phyloP scores from a whole-genome alignment of 2,888 invertebrate species.

The Drosophila borealis region DNA sequence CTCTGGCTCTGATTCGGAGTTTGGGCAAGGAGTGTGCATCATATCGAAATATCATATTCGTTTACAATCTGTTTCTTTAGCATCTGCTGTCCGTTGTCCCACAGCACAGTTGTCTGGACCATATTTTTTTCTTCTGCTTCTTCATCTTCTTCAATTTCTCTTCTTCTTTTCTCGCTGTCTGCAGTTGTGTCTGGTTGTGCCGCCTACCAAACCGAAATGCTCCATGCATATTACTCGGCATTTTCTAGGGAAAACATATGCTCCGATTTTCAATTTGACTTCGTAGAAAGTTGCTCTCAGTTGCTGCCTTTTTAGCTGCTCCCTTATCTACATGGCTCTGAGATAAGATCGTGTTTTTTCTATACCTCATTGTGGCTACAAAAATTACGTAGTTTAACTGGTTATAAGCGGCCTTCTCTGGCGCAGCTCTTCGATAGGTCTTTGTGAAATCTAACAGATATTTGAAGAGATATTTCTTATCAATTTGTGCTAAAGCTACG shows the following conservation, averaged over 20 bases:
- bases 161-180: constrained; percentile 23
- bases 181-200: constrained; percentile 22
- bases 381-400: constrained; percentile 12
- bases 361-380: constrained; percentile 28
- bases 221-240: constrained; percentile 50
- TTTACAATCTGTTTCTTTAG: constrained; percentile 77
- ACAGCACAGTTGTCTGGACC: constrained; percentile 48
- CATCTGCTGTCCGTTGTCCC: constrained; percentile 69
- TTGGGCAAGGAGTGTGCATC: constrained; percentile 71
- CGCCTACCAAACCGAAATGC: constrained; percentile 43
- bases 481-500: no score
- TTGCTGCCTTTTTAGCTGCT: constrained; percentile 15
- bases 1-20: constrained; percentile 18
- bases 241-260: constrained; percentile 76
- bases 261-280: constrained; percentile 52
- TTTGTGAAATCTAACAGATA: not conserved
- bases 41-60: constrained; percentile 80
- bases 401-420: constrained; percentile 5
- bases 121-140: constrained; percentile 19
- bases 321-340: constrained; percentile 44
- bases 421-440: constrained; percentile 5
- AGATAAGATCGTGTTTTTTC: constrained; percentile 40
- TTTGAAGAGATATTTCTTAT: not conserved
- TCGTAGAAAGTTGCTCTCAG: constrained; percentile 37
- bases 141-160: constrained; percentile 13